Conservation (phyloP, 2,797 vertebrate species). For the Microhierax caerulescens region DNA sequence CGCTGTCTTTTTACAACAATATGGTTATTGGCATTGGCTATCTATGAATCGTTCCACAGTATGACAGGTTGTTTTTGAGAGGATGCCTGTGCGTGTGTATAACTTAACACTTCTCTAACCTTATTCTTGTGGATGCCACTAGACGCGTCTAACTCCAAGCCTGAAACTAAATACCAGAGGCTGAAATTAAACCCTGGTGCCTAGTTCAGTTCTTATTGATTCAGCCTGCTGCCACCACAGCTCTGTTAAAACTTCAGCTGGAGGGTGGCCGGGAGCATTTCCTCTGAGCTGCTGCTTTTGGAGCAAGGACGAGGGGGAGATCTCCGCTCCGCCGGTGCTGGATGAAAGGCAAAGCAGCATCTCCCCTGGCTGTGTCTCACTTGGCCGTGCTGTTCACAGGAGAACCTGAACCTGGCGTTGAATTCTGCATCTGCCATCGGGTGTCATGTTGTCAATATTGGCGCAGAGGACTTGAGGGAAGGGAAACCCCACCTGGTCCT, state of each 20-base stretch:
- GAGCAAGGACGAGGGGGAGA: background rate
- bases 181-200: slow-evolving; percentile 54
- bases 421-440: slow-evolving; percentile 97
- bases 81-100: background rate
- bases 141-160: background rate
- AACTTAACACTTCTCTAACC: background rate
- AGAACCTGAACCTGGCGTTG: slow-evolving; percentile 95
- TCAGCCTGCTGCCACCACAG: background rate
- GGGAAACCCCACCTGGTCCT: slow-evolving; percentile 95
- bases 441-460: slow-evolving; percentile 97
- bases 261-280: fast-evolving
- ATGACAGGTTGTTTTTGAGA: background rate
- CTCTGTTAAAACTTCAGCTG: background rate
- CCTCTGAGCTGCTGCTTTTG: background rate
- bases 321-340: background rate
- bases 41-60: background rate
- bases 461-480: slow-evolving; percentile 90
- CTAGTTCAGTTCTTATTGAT: background rate
- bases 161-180: slow-evolving; percentile 46
- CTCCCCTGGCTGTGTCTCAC: background rate
- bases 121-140: background rate
- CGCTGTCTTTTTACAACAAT: background rate
- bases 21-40: fast-evolving
- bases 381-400: slow-evolving; percentile 74
- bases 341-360: background rate